Base-by-base conservation (phyloP, 2,797 vertebrate species). In the Artibeus jamaicensis region DNA sequence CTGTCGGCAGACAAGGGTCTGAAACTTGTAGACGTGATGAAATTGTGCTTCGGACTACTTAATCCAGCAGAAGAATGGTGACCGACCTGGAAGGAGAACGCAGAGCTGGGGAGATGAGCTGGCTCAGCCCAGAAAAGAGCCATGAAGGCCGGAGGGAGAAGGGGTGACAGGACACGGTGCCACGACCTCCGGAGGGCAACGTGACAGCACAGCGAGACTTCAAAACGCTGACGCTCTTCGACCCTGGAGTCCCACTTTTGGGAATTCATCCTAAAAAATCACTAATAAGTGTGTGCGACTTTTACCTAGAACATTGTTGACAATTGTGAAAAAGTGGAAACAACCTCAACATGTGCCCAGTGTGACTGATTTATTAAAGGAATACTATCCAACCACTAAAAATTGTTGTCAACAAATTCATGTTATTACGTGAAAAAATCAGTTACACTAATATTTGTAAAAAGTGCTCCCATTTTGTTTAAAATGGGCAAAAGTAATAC, bases 401-500 rank as follows among this genome's bases (percentile, higher is more conserved):
- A 84, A 46, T 2, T 67, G 16, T 70, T 89, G 67, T 19, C 62
- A 57, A 84, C 39, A 91, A 65, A 86, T 55, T 11, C 21, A 37
- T 7, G 7, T 4, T 14, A 92, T 76, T 71, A 94, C 29, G 24
- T 3, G 68, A 91, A 96, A n/a, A 95, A 84, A 18, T n/a, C 15
- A 29, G 2, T 77, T 73, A 85, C 6, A 86, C 6, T 48, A 79
- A 42, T 14, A 16, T 53, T 68, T 46, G 6, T 19, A 73, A 46
- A 70, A 76, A 90, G 42, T 34, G 7, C 57, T 65, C 9, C 50
- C 7, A 79, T 57, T 82, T 88, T 93, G 42, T 79, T 67, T 73
- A 86, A 92, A 96, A 53, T n/a, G 3, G 24, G 79, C 32, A 68
- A 89, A 95, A 97, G 74, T 9, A 14, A 10, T n/a, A 84, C 42